A percentile compares a stretch with the other conserved stretches of the same genome.
Evolutionary conservation across 2,797 vertebrate species (phyloP).

Genomic region (Enteromius thamalakanensis): DNA sequence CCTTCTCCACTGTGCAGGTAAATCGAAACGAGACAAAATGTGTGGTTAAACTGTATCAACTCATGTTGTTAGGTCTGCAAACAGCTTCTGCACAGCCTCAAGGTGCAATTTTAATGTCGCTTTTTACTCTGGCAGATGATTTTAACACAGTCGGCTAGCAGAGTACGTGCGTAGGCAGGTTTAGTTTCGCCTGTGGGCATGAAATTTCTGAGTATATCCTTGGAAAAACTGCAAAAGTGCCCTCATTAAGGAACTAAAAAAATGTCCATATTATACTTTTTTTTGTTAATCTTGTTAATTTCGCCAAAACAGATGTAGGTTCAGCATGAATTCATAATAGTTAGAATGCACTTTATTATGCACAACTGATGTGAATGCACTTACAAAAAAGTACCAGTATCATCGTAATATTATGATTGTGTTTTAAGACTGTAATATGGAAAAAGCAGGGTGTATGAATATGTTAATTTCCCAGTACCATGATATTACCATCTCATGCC

Average conservation of each 20-base stretch:
- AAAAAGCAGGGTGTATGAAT: background rate
- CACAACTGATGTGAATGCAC: background rate
- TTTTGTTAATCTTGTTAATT: background rate
- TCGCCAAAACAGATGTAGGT: background rate
- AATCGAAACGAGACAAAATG: conserved; percentile 1
- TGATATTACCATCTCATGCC: background rate
- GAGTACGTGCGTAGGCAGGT: conserved; percentile 14
- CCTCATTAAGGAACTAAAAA: background rate
- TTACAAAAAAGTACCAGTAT: background rate
- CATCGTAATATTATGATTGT: background rate
- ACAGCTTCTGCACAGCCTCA: background rate
- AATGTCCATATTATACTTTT: background rate
- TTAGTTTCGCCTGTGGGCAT: conserved; percentile 8
- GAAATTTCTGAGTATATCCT: background rate
- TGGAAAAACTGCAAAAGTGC: background rate
- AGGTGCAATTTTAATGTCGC: conserved; percentile 6
- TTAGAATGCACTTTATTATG: background rate
- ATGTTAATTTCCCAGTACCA: background rate
- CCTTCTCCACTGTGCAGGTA: conserved; percentile 53
- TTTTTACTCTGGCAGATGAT: conserved; percentile 13
- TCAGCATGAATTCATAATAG: background rate
- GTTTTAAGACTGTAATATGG: background rate
- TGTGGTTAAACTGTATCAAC: background rate
- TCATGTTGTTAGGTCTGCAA: conserved; percentile 1
- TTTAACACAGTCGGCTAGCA: conserved; percentile 19